Conservation (phyloP, 2,113 vertebrate genomes). For the Paratilapia polleni region DNA sequence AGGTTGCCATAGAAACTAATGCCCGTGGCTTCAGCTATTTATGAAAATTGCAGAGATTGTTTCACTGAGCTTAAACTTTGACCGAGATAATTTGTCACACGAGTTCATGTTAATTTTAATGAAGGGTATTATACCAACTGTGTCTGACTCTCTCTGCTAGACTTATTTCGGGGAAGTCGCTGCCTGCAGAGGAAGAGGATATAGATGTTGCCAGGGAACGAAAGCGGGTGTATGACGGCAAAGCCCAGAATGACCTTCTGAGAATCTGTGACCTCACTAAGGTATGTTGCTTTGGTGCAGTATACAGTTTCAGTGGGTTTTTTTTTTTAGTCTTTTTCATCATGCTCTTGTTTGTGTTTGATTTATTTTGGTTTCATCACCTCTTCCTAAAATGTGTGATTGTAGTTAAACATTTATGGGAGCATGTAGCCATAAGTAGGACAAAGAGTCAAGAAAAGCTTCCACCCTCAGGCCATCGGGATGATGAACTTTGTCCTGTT, state of each 20-base stretch:
- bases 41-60: conserved; percentile 56
- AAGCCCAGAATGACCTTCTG: conserved; percentile 88
- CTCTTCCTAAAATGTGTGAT: neutral
- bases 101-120: conserved; percentile 50
- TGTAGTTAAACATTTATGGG: neutral
- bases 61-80: conserved; percentile 51
- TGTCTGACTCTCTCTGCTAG: conserved; percentile 68
- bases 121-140: conserved; percentile 32
- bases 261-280: conserved; percentile 92
- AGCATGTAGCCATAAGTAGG: neutral
- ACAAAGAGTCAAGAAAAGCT: neutral
- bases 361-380: neutral
- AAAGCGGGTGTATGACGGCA: conserved; percentile 85
- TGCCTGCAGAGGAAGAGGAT: conserved; percentile 87
- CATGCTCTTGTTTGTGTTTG: neutral
- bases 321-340: neutral
- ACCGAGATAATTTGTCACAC: conserved; percentile 46
- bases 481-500: neutral
- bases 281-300: conserved; percentile 72
- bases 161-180: conserved; percentile 80
- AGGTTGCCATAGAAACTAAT: conserved; percentile 63
- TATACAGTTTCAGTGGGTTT: neutral
- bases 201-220: conserved; percentile 93
- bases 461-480: neutral
- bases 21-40: conserved; percentile 18